Conservation (phyloP, 2,797 vertebrate species). For the Babyrousa celebensis region DNA sequence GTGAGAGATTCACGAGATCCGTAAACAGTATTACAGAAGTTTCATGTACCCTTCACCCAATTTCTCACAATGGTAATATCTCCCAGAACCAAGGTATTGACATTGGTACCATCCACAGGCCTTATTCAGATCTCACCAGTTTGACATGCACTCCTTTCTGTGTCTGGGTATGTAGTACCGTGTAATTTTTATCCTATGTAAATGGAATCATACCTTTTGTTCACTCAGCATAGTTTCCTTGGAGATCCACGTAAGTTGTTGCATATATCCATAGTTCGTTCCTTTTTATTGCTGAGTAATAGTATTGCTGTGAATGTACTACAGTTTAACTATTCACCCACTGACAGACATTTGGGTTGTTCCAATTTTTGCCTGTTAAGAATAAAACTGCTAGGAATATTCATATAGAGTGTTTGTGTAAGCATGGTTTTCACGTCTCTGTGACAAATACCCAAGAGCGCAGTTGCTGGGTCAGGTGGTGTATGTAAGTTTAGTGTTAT, state of each 20-base stretch:
- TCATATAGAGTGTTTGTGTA: slow-evolving; percentile 57
- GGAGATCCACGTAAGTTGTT: slow-evolving; percentile 30
- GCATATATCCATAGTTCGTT: slow-evolving; percentile 34
- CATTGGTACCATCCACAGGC: slow-evolving; percentile 24
- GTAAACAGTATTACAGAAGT: slow-evolving; percentile 57
- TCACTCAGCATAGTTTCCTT: slow-evolving; percentile 70
- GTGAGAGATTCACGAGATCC: slow-evolving; percentile 18
- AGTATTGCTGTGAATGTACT: slow-evolving; percentile 50
- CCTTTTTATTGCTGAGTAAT: slow-evolving; percentile 67
- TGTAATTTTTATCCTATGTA: slow-evolving; percentile 55
- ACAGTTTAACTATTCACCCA: slow-evolving; percentile 39
- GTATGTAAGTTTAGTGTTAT: slow-evolving; percentile 60
- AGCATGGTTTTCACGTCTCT: slow-evolving; percentile 64
- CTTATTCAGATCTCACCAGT: slow-evolving; percentile 49
- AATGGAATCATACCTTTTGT: slow-evolving; percentile 66
- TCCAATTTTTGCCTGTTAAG: slow-evolving; percentile 52
- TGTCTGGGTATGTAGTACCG: slow-evolving; percentile 33
- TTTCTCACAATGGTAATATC: slow-evolving; percentile 30
- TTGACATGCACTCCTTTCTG: slow-evolving; percentile 64
- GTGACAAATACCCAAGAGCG: slow-evolving; percentile 48
- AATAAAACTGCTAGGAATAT: slow-evolving; percentile 64
- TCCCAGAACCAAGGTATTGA: slow-evolving; percentile 40
- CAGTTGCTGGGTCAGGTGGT: slow-evolving; percentile 11
- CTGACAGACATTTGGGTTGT: slow-evolving; percentile 30
- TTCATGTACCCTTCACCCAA: neutral